These are phyloP conservation scores for Drosophila mayri DNA, from an alignment of 1,140 invertebrate genomes.

Conservation along the genomic window DNA sequence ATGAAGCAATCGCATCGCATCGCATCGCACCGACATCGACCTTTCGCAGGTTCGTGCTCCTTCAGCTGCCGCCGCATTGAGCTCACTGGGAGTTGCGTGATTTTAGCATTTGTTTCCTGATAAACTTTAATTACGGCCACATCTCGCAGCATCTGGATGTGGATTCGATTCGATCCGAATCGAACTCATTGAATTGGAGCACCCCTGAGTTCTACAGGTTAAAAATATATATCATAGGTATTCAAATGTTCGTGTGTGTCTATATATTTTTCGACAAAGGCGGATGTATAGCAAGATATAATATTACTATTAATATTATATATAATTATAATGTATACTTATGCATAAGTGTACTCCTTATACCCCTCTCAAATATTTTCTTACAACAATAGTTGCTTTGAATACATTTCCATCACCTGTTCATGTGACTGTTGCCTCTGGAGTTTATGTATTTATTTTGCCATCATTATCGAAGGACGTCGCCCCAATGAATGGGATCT, in stretches of 20 bases:
- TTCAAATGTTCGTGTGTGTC: constrained; percentile 16
- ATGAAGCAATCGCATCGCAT: constrained; percentile 77
- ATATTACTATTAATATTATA: background rate
- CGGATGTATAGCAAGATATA: constrained; percentile 5
- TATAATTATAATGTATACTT: background rate
- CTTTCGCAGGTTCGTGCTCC: constrained; percentile 40
- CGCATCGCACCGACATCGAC: constrained; percentile 31
- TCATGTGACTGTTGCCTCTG: constrained; percentile 14
- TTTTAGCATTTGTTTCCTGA: constrained; percentile 84
- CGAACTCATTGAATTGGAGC: constrained; percentile 30
- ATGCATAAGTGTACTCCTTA: background rate
- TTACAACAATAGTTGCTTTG: constrained; percentile 15
- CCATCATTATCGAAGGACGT: constrained; percentile 25
- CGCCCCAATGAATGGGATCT: constrained; percentile 3
- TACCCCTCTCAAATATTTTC: constrained; percentile 3
- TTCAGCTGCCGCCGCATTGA: constrained; percentile 35
- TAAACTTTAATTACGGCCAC: constrained; percentile 71
- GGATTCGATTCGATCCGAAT: constrained; percentile 7
- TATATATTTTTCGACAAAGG: background rate
- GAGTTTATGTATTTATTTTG: constrained; percentile 21
- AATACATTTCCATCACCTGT: constrained; percentile 14
- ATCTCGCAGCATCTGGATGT: constrained; percentile 44
- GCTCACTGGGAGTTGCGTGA: constrained; percentile 70
- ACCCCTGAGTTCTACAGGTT: constrained; percentile 8
- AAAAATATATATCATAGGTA: constrained; percentile 13